Evolutionary conservation across 2,888 invertebrate species (phyloP).

Genomic region (Baronia brevicornis): DNA sequence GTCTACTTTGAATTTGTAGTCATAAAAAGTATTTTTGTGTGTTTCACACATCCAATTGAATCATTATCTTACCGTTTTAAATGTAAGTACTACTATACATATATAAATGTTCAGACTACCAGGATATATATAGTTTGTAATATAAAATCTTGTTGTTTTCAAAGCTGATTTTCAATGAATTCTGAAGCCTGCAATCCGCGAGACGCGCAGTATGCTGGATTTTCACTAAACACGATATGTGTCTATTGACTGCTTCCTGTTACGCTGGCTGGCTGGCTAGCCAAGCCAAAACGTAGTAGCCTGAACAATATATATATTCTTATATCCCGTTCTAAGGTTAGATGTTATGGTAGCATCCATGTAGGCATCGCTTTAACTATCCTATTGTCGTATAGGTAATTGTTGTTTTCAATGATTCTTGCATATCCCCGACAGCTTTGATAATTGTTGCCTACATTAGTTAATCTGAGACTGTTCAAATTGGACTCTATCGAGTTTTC

Average conservation of each 20-base stretch:
- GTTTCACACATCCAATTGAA: constrained; percentile 35
- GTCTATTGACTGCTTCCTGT: too few relatives aligned
- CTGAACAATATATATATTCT: constrained; percentile 26
- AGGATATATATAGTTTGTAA: too few relatives aligned
- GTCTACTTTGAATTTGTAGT: constrained; percentile 50
- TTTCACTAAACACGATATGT: too few relatives aligned
- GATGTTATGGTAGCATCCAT: constrained; percentile 55
- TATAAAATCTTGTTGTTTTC: too few relatives aligned
- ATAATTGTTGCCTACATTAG: constrained; percentile 74
- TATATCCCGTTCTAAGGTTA: constrained; percentile 54
- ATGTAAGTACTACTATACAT: constrained; percentile 48
- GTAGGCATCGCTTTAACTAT: constrained; percentile 62
- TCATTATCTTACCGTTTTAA: constrained; percentile 44
- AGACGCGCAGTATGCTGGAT: too few relatives aligned
- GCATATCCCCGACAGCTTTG: constrained; percentile 70
- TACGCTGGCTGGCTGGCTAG: too few relatives aligned
- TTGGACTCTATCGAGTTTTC: constrained; percentile 68
- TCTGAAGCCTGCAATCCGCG: too few relatives aligned
- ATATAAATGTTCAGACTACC: too few relatives aligned
- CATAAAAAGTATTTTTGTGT: constrained; percentile 45
- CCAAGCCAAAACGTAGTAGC: too few relatives aligned
- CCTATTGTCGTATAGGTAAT: constrained; percentile 45
- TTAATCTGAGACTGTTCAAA: constrained; percentile 75
- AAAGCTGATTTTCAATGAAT: too few relatives aligned
- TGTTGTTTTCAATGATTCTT: constrained; percentile 66